Conservation (phyloP, 2,113 vertebrate species). For the Ageneiosus marmoratus region DNA sequence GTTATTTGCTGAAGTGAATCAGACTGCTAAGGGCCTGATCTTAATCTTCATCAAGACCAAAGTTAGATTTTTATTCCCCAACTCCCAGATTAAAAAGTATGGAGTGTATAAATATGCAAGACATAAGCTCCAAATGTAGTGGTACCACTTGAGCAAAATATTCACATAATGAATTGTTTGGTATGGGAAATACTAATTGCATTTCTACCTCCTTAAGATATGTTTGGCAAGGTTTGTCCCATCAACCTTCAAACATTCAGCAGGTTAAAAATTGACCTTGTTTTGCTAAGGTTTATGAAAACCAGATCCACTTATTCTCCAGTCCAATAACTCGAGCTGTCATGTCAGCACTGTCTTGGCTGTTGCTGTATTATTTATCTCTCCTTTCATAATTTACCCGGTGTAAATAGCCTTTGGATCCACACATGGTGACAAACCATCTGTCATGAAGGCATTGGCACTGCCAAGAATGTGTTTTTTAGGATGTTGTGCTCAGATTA, state of each 20-base stretch:
- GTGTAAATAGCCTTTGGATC: constrained; percentile 35
- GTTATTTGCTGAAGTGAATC: background rate
- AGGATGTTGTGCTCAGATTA: background rate
- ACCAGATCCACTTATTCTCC: constrained; percentile 48
- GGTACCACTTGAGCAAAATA: too few species aligned
- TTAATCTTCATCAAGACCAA: constrained; percentile 11
- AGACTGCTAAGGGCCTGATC: background rate
- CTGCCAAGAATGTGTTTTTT: background rate
- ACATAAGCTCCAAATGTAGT: too few species aligned
- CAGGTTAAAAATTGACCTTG: constrained; percentile 21
- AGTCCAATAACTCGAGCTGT: constrained; percentile 39
- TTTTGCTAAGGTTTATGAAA: constrained; percentile 6
- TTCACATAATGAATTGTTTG: too few species aligned
- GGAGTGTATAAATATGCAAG: too few species aligned
- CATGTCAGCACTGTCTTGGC: constrained; percentile 48
- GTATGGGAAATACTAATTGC: too few species aligned
- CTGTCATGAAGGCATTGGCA: constrained; percentile 25
- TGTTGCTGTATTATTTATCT: constrained; percentile 38
- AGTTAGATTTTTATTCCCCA: background rate
- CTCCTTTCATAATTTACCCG: constrained; percentile 51
- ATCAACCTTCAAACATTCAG: background rate
- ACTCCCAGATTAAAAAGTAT: too few species aligned
- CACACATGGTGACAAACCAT: constrained; percentile 34
- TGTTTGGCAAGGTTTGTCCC: background rate
- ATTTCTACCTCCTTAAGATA: too few species aligned